phyloP scores from a whole-genome alignment of 1,140 invertebrate species.

The Trissolcus basalis region DNA sequence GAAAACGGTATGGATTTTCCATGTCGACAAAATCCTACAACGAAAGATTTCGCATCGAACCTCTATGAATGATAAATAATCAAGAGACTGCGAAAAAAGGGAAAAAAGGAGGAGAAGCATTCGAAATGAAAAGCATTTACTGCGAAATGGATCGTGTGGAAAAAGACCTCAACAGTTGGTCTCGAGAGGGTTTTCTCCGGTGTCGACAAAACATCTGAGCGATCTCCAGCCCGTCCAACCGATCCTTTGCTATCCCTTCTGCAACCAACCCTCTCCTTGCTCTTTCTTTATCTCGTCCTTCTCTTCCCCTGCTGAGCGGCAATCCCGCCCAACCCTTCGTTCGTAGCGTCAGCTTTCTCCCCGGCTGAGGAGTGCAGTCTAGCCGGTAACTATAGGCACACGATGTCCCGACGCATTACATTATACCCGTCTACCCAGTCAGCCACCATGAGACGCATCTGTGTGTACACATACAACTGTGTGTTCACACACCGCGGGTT shows the following conservation, averaged over 20 bases:
- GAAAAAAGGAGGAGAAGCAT: too few relatives aligned
- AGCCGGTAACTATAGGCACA: slow-evolving; percentile 50
- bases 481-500: slow-evolving; percentile 1
- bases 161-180: slow-evolving; percentile 47
- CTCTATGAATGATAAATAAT: too few relatives aligned
- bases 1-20: too few relatives aligned
- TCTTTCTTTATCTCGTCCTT: slow-evolving; percentile 48
- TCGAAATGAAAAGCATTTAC: too few relatives aligned
- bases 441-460: slow-evolving; percentile 18
- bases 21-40: too few relatives aligned
- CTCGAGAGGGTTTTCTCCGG: slow-evolving; percentile 45
- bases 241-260: slow-evolving; percentile 45
- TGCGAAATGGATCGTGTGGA: too few relatives aligned
- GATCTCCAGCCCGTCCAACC: slow-evolving; percentile 39
- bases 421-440: slow-evolving; percentile 50
- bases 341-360: slow-evolving; percentile 46
- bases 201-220: slow-evolving; percentile 48
- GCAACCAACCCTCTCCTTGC: slow-evolving; percentile 36
- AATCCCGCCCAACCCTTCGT: slow-evolving; percentile 33
- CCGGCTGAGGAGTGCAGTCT: slow-evolving; percentile 48
- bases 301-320: slow-evolving; percentile 28
- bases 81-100: too few relatives aligned
- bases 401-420: slow-evolving; percentile 55
- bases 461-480: slow-evolving; percentile 12
- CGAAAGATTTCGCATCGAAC: too few relatives aligned